These are phyloP conservation scores for Ciconia maguari DNA, from an alignment of 2,113 vertebrate species.

Conservation along the genomic window DNA sequence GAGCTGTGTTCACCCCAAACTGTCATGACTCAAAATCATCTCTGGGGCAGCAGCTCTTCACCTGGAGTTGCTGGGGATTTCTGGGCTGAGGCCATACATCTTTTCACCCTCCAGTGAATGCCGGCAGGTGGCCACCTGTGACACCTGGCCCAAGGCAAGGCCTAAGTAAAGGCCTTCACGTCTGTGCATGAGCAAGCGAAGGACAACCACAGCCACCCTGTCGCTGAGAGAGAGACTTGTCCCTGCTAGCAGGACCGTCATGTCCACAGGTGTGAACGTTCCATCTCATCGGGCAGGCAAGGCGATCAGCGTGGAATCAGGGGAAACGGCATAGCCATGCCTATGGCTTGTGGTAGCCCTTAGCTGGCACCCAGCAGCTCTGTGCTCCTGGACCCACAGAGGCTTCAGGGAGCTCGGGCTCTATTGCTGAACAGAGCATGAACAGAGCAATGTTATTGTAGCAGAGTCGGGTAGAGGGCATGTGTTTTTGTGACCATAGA, in stretches of 20 bases:
- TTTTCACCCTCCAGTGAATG: not conserved
- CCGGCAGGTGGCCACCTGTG: rapidly evolving
- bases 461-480: not conserved
- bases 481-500: not conserved
- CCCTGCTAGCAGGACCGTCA: not conserved
- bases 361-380: not conserved
- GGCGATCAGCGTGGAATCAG: not conserved
- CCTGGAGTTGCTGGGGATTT: not conserved
- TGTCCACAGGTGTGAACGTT: not conserved
- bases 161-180: not conserved
- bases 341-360: not conserved
- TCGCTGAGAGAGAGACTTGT: not conserved
- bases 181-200: not conserved
- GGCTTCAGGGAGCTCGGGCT: not conserved
- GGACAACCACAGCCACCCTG: not conserved
- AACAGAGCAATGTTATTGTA: not conserved
- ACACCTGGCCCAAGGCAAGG: not conserved
- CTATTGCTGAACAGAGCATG: too few species aligned
- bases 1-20: not conserved
- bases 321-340: not conserved
- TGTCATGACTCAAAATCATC: not conserved
- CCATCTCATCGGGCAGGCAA: not conserved
- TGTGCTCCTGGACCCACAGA: not conserved
- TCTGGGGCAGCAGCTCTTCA: not conserved
- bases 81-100: not conserved